These are phyloP conservation scores for Centropristis striata DNA, from an alignment of 2,113 vertebrate species.

Conservation along the genomic window DNA sequence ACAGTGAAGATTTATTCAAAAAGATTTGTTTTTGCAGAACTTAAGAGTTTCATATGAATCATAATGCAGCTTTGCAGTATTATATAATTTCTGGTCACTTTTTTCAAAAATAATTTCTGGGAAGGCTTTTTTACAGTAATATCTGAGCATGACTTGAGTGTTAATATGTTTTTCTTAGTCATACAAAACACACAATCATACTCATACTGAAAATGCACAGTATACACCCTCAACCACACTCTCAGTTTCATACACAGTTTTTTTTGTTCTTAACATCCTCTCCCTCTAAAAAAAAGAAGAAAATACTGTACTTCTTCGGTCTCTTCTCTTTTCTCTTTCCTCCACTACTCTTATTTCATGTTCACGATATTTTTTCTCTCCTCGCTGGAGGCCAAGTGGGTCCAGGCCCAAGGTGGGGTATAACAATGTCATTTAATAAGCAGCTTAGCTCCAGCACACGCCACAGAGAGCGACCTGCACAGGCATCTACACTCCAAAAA, in stretches of 20 bases:
- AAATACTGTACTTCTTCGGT: slow-evolving; percentile 23
- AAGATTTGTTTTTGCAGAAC: too few species aligned
- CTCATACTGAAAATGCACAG: slow-evolving; percentile 16
- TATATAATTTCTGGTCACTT: not conserved
- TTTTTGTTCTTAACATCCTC: slow-evolving; percentile 31
- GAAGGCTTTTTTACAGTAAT: not conserved
- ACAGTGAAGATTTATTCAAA: too few species aligned
- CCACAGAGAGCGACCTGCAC: slow-evolving; percentile 41
- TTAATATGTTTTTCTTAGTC: slow-evolving; percentile 20
- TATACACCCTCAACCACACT: slow-evolving; percentile 21
- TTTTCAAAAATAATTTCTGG: not conserved
- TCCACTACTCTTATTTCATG: slow-evolving; percentile 54
- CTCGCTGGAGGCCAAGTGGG: slow-evolving; percentile 63
- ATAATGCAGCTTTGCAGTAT: not conserved
- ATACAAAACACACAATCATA: slow-evolving; percentile 8
- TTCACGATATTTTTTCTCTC: slow-evolving; percentile 47
- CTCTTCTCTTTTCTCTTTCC: slow-evolving; percentile 21
- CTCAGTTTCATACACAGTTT: slow-evolving; percentile 25
- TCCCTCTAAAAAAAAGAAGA: not conserved
- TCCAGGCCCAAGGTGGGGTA: slow-evolving; percentile 58
- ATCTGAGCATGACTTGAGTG: not conserved
- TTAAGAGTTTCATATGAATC: not conserved
- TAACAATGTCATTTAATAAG: slow-evolving; percentile 77
- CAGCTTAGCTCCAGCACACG: slow-evolving; percentile 69
- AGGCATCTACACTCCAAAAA: slow-evolving; percentile 55